Evolutionary conservation across 2,113 vertebrate genomes (phyloP).

Genomic region (Megatriorchis doriae): DNA sequence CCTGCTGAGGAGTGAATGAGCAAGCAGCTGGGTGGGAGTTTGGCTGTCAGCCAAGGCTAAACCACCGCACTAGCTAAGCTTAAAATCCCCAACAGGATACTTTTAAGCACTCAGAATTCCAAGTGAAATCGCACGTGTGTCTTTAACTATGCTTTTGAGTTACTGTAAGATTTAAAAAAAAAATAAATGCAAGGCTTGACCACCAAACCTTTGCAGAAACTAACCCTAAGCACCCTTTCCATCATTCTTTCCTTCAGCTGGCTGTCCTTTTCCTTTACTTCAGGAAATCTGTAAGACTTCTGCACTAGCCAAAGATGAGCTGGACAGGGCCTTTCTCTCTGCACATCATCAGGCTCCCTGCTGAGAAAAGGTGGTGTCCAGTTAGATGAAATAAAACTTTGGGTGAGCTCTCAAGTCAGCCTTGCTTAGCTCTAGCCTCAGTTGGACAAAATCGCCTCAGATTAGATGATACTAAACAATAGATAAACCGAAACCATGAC

Average conservation of each 20-base stretch:
- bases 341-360: background rate
- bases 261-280: background rate
- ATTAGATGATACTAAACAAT: background rate
- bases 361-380: background rate
- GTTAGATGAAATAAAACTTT: background rate
- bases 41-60: background rate
- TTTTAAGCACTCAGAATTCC: background rate
- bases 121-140: background rate
- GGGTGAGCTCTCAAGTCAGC: background rate
- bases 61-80: background rate
- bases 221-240: background rate
- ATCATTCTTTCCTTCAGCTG: background rate
- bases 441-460: background rate
- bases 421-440: background rate
- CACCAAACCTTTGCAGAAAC: background rate
- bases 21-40: background rate
- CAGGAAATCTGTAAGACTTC: background rate
- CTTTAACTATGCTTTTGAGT: background rate
- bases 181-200: background rate
- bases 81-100: background rate
- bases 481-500: background rate
- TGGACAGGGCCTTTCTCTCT: background rate
- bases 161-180: background rate
- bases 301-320: background rate
- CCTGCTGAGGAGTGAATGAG: background rate